phyloP scores from a whole-genome alignment of 2,113 vertebrate species.

The Caloenas nicobarica region DNA sequence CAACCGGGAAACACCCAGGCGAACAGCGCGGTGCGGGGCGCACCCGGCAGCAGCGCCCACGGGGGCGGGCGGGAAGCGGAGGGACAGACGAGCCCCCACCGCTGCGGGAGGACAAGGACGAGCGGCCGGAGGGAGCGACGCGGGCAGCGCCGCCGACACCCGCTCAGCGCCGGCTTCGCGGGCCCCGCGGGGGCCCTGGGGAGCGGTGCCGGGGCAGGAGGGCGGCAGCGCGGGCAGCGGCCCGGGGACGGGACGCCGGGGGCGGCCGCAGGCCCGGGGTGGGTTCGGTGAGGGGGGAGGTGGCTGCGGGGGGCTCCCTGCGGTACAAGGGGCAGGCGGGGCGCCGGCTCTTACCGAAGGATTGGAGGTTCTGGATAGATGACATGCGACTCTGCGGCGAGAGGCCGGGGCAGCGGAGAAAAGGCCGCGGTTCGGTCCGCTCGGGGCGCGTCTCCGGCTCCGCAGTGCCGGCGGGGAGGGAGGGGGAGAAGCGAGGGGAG shows the following conservation, averaged over 20 bases:
- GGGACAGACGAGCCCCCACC: too few species aligned
- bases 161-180: not conserved
- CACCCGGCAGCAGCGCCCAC: not conserved
- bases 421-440: constrained; percentile 65
- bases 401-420: constrained; percentile 75
- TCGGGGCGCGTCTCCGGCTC: constrained; percentile 63
- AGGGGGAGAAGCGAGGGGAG: not conserved
- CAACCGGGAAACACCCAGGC: not conserved
- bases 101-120: not conserved
- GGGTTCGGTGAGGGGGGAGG: not conserved
- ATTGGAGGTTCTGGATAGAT: constrained; percentile 92
- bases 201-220: too few species aligned
- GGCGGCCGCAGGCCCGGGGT: not conserved
- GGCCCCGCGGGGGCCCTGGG: not conserved
- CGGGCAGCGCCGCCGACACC: not conserved
- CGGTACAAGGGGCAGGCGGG: too few species aligned
- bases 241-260: too few species aligned
- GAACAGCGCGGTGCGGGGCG: accelerated
- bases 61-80: not conserved
- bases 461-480: not conserved
- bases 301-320: not conserved
- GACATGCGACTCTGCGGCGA: constrained; percentile 87
- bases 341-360: constrained; percentile 80
- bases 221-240: too few species aligned
- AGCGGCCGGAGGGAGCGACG: not conserved